A percentile compares a stretch with the other conserved stretches of the same genome.
phyloP scores from a whole-genome alignment of 2,113 vertebrate genomes.

The Terrapene triunguis region DNA sequence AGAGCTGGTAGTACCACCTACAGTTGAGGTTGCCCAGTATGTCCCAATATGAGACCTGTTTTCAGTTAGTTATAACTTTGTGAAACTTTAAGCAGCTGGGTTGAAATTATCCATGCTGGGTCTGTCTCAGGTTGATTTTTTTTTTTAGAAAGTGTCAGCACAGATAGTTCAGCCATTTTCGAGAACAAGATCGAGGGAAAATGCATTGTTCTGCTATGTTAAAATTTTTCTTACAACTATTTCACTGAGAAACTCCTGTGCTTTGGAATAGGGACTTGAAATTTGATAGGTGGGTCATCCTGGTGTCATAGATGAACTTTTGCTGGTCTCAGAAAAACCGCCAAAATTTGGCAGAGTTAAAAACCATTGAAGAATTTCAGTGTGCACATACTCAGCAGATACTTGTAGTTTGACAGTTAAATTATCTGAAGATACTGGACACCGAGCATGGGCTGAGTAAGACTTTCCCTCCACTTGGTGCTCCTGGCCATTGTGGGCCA shows the following conservation, averaged over 20 bases:
- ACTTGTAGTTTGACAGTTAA: no score
- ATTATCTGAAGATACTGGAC: not conserved
- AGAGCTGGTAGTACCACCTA: not conserved
- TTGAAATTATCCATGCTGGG: not conserved
- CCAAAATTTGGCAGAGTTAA: not conserved
- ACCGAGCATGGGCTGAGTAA: not conserved
- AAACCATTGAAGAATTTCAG: not conserved
- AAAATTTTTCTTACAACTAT: not conserved
- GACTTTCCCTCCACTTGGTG: not conserved
- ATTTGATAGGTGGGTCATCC: not conserved
- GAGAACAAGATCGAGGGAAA: not conserved
- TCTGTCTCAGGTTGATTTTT: not conserved
- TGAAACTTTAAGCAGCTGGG: not conserved
- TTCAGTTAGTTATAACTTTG: not conserved
- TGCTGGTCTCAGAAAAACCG: not conserved
- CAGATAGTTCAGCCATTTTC: not conserved
- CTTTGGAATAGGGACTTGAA: not conserved
- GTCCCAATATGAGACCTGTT: not conserved
- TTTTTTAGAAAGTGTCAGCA: not conserved
- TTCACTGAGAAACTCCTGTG: not conserved
- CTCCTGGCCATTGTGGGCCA: not conserved
- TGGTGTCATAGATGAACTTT: not conserved
- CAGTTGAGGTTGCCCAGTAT: not conserved
- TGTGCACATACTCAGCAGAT: no score
- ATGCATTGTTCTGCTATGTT: not conserved